Base-by-base conservation (phyloP, 1,140 invertebrate species). In the Bombus breviceps region DNA sequence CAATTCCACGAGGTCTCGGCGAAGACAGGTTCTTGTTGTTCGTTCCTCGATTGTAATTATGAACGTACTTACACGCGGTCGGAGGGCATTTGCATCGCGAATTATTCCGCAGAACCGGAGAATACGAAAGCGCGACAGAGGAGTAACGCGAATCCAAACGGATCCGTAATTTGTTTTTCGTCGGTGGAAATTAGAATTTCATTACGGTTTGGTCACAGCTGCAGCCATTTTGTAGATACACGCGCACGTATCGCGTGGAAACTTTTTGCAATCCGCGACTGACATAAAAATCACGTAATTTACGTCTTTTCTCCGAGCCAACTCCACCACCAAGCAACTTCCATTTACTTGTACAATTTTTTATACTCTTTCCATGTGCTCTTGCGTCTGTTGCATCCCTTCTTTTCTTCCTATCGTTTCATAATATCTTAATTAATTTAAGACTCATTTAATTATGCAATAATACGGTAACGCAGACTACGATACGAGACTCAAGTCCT, bases 161-260 rank as follows among this genome's bases (percentile, higher is more conserved):
- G 66, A 79, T 79, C 41, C 47, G 76, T 64, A 84, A 79, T 79
- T 84, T 84, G 83, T 78, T 79, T 79, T 72, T 72, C 47, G n/a
- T 28, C 28, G 75, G 34, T 59, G 25, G 74, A 47, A 84, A 84
- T 79, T 84, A 84, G 75, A 84, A 79, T 84, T 84, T 84, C 74
- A 84, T 84, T 71, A 32, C 82, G 10, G 28, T 28, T n/a, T 22
- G 37, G 25, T 32, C 68, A 15, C 79, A 71, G 64, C 79, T 53
- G 68, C 8, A 39, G 68, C 39, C 6, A 53, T 53, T 53, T 62
- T 62, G 57, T 10, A 18, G 4, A 32, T 13, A 15, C 69, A 28
- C 39, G 69, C 9, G 4, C 47, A n/a, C 81, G 18, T 53, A 53
- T 53, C 18, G 41, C 59, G 43, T n/a, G 47, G 34, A 41, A 68